These are phyloP conservation scores for Drosophila kambysellisi DNA, from an alignment of 2,888 invertebrate species.

Conservation along the genomic window DNA sequence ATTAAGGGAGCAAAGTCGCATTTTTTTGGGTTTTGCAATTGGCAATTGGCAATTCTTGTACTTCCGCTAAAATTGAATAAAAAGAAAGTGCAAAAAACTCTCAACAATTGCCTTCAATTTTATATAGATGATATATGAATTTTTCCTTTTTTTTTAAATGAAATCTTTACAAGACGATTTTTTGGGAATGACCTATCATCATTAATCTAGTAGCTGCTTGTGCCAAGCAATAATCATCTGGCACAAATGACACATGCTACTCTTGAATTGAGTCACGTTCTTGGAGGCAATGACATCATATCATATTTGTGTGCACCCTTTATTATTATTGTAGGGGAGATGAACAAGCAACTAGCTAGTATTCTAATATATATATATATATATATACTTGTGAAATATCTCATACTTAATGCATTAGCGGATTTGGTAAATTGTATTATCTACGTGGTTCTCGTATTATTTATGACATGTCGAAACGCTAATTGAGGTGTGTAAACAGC, in stretches of 20 bases:
- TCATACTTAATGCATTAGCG: neutral
- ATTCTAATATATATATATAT: neutral
- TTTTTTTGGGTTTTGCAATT: constrained; percentile 7
- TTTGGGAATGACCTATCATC: constrained; percentile 1
- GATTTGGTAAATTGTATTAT: constrained; percentile 1
- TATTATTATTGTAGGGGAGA: neutral
- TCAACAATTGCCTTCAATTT: neutral
- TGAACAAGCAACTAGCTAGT: neutral
- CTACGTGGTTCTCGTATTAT: constrained; percentile 15
- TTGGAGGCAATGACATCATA: constrained; percentile 37
- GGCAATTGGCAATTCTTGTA: constrained; percentile 20
- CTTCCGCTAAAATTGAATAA: constrained; percentile 23
- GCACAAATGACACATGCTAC: constrained; percentile 27
- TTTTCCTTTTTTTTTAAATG: no score
- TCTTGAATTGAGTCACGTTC: constrained; percentile 37
- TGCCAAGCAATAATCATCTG: constrained; percentile 18
- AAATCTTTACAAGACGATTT: no score
- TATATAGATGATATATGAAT: neutral
- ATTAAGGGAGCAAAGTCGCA: constrained; percentile 14
- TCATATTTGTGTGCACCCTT: neutral
- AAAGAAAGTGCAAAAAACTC: constrained; percentile 13
- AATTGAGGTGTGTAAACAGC: constrained; percentile 42
- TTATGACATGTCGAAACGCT: constrained; percentile 25
- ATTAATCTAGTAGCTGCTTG: neutral
- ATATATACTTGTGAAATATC: neutral